These are phyloP conservation scores for Andrena dorsata DNA, from an alignment of 2,888 invertebrate species.

Conservation along the genomic window DNA sequence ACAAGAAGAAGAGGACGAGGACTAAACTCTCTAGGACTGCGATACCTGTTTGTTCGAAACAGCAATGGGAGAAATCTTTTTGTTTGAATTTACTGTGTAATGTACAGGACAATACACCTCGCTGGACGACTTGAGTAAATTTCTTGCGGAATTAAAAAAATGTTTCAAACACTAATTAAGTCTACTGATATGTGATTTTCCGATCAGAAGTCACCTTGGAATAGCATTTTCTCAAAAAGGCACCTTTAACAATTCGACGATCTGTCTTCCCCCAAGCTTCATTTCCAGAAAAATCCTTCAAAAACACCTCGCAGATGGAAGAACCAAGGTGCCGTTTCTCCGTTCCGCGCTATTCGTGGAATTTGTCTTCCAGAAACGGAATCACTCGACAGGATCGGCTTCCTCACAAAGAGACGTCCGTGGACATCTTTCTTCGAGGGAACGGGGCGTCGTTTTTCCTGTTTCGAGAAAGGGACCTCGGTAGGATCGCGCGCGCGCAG, in stretches of 20 bases:
- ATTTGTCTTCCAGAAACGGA: constrained; percentile 6
- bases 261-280: not conserved
- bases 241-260: too few relatives aligned
- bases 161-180: too few relatives aligned
- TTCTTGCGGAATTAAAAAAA: too few relatives aligned
- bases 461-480: constrained; percentile 1
- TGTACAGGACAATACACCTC: too few relatives aligned
- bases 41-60: not conserved
- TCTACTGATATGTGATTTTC: too few relatives aligned
- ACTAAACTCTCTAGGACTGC: not conserved
- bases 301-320: not conserved
- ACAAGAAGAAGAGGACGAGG: not conserved
- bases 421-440: not conserved
- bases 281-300: not conserved
- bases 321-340: not conserved
- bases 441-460: not conserved
- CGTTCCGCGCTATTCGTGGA: constrained; percentile 12
- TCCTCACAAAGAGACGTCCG: constrained; percentile 14
- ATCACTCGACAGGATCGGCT: constrained; percentile 36
- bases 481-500: constrained; percentile 44
- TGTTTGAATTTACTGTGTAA: too few relatives aligned
- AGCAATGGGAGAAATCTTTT: too few relatives aligned
- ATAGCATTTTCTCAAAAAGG: too few relatives aligned
- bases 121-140: too few relatives aligned
- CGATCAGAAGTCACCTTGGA: too few relatives aligned